These are phyloP conservation scores for Scaeva pyrastri DNA, from an alignment of 2,888 invertebrate species.

Conservation along the genomic window DNA sequence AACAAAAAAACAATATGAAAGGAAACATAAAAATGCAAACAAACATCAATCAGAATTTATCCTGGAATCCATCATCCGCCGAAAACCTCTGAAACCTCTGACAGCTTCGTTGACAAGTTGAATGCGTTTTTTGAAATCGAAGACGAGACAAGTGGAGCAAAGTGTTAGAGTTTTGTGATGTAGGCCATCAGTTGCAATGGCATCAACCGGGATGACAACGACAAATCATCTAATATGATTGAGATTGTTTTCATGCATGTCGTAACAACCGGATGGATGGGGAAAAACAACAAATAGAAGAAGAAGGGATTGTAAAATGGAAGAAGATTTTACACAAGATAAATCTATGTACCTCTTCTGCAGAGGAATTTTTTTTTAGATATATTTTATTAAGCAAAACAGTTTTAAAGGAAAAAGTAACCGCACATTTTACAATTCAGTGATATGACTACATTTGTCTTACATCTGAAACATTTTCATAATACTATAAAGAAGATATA, in stretches of 20 bases:
- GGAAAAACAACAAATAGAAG: background rate
- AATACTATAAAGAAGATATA: too few species aligned
- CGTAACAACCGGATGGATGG: too few species aligned
- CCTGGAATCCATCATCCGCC: constrained; percentile 61
- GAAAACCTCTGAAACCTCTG: constrained; percentile 45
- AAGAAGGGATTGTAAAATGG: background rate
- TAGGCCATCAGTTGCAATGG: background rate
- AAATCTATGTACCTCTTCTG: too few species aligned
- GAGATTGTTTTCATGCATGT: constrained; percentile 18
- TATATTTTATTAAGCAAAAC: too few species aligned
- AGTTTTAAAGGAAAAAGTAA: too few species aligned
- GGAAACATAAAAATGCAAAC: constrained; percentile 9
- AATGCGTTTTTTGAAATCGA: constrained; percentile 55
- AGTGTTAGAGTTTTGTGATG: background rate
- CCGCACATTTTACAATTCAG: too few species aligned
- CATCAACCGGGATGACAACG: background rate
- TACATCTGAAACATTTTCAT: too few species aligned
- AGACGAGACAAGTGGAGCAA: constrained; percentile 11
- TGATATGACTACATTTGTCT: too few species aligned
- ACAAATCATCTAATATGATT: constrained; percentile 2
- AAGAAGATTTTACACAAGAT: background rate
- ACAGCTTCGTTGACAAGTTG: constrained; percentile 69
- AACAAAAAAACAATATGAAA: too few species aligned
- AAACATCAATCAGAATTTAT: constrained; percentile 65
- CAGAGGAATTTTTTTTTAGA: too few species aligned